Base-by-base conservation (phyloP, 1,140 invertebrate species). In the Bombyx mandarina region DNA sequence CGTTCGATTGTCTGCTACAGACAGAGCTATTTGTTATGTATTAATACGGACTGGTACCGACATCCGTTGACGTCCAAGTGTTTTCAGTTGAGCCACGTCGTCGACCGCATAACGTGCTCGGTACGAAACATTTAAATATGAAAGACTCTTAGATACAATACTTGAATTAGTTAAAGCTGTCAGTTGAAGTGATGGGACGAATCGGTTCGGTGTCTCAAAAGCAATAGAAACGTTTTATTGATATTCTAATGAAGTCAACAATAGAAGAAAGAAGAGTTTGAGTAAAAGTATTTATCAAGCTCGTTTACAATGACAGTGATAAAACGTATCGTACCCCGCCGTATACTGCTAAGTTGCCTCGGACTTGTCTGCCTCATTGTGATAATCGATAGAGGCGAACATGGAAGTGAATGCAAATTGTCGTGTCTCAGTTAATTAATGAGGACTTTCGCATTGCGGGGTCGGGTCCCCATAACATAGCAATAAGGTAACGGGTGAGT, bases 401-500 rank as follows among this genome's bases (percentile, higher is more conserved):
- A 42, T 62, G 61, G 59, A 64, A 58, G 57, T 65, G 57, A 59
- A 61, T 66, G 66, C 54, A 62, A 63, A 65, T 67, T 60, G 71
- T 65, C 65, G 67, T 63, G 69, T 54, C 66, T 61, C 60, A 48
- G 58, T 67, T 65, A 66, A 71, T 72, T 68, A 69, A 53, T 59
- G 67, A 76, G 77, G 75, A 78, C 81, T 81, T 79, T 75, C 70
- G 71, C 72, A 71, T 60, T 69, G 71, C 75, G 82, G 80, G 79
- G 79, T 80, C 79, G 75, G 74, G 82, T 78, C 79, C 79, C 80
- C 80, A 74, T 82, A 82, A 77, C 77, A 80, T 80, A 68, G 82
- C 79, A 80, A 79, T 82, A 75, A 85, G 82, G 79, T 85, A 85
- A 80, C 79, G 82, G 82, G 82, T 82, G 77, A 75, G 72, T 73